These are phyloP conservation scores for Isotomurus palustris DNA, from an alignment of 2,888 invertebrate genomes.

Conservation along the genomic window DNA sequence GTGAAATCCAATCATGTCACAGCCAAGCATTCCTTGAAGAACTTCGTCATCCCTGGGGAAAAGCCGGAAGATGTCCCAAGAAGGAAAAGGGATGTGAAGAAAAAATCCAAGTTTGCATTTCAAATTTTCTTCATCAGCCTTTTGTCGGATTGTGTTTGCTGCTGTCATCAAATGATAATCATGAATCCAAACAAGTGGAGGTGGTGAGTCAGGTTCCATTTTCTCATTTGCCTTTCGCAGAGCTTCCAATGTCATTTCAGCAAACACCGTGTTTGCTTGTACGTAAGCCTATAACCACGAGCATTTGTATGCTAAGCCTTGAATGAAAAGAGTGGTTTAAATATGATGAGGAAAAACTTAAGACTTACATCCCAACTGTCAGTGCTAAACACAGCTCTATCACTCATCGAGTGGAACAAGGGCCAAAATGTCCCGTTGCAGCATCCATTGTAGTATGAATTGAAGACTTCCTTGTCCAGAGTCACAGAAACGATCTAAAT, in stretches of 20 bases:
- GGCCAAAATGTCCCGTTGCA: constrained; percentile 89
- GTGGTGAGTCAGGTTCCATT: constrained; percentile 54
- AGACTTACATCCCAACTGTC: constrained; percentile 64
- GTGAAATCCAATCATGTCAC: constrained; percentile 90
- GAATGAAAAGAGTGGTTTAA: not conserved
- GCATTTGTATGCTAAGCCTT: not conserved
- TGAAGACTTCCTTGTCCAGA: constrained; percentile 69
- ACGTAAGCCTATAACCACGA: constrained; percentile 62
- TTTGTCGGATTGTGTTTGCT: constrained; percentile 83
- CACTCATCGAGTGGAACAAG: constrained; percentile 87
- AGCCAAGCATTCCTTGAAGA: constrained; percentile 83
- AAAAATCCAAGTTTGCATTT: constrained; percentile 83
- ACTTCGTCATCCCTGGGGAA: constrained; percentile 93
- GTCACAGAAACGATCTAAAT: constrained; percentile 73
- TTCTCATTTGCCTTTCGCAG: constrained; percentile 56
- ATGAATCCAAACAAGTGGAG: constrained; percentile 87
- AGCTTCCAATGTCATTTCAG: constrained; percentile 70
- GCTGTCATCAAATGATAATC: constrained; percentile 92
- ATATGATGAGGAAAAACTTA: no score
- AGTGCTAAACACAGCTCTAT: constrained; percentile 73
- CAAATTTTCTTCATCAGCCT: constrained; percentile 70
- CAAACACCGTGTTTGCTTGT: constrained; percentile 75
- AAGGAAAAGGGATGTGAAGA: constrained; percentile 89
- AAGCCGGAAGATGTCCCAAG: constrained; percentile 86
- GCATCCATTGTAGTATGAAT: constrained; percentile 86